Evolutionary conservation across 2,888 invertebrate genomes (phyloP).

Genomic region (Lissocephala sabroskyi): DNA sequence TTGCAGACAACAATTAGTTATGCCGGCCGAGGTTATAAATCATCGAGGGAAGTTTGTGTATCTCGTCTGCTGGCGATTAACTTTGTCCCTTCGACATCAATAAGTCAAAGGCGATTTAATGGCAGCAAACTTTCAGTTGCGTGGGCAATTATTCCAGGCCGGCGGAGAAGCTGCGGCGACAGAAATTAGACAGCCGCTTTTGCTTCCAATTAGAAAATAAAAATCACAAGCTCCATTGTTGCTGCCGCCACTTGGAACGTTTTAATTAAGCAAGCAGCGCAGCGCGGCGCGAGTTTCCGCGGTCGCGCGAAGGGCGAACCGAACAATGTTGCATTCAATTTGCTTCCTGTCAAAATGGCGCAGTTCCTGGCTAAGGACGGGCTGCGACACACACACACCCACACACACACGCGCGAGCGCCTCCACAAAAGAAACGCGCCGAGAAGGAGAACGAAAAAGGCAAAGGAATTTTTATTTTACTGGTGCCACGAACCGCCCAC

Average conservation of each 20-base stretch:
- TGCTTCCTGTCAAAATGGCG: slow-evolving; percentile 37
- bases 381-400: slow-evolving; percentile 6
- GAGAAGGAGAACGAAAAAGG: background rate
- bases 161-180: too few relatives aligned
- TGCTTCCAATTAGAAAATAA: slow-evolving; percentile 23
- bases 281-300: background rate
- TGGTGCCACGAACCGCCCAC: background rate
- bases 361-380: slow-evolving; percentile 30
- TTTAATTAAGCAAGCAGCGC: slow-evolving; percentile 10
- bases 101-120: background rate
- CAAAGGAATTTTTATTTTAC: background rate
- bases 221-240: slow-evolving; percentile 8
- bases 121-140: background rate
- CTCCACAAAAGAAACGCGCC: background rate
- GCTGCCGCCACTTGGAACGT: slow-evolving; percentile 5
- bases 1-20: slow-evolving; percentile 11
- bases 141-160: too few relatives aligned
- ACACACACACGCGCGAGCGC: background rate
- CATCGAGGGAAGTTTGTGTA: too few relatives aligned
- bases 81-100: slow-evolving; percentile 4
- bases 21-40: slow-evolving; percentile 12
- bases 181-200: slow-evolving; percentile 10
- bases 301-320: background rate
- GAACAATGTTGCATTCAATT: slow-evolving; percentile 20
- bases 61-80: too few relatives aligned